phyloP scores from a whole-genome alignment of 2,797 vertebrate genomes.

The Cuculus canorus region DNA sequence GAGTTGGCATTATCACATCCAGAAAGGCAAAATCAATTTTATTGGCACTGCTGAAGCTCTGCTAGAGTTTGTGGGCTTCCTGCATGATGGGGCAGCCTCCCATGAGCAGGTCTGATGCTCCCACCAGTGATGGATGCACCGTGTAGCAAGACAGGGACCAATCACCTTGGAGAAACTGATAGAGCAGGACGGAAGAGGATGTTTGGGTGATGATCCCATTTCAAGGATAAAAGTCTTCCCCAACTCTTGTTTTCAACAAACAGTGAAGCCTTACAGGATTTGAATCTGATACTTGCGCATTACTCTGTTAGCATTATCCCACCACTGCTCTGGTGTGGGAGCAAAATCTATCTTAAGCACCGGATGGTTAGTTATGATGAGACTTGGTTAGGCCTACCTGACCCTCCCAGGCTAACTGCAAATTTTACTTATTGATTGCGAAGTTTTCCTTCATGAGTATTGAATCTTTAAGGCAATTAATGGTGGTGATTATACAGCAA shows the following conservation, averaged over 20 bases:
- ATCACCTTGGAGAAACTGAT: background rate
- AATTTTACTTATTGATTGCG: background rate
- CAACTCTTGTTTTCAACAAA: background rate
- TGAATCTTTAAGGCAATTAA: background rate
- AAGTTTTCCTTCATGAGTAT: background rate
- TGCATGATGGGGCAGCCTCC: background rate
- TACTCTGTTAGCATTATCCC: background rate
- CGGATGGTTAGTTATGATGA: background rate
- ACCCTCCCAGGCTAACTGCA: background rate
- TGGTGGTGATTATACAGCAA: background rate
- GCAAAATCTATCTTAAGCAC: background rate
- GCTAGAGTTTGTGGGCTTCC: background rate
- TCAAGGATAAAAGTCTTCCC: background rate
- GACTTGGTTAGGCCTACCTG: background rate
- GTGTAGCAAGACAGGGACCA: background rate
- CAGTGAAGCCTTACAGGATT: background rate
- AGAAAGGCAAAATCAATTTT: background rate
- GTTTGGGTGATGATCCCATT: background rate
- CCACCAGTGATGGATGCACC: background rate
- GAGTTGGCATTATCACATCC: background rate
- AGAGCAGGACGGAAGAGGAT: background rate
- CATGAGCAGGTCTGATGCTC: background rate
- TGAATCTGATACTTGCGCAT: background rate
- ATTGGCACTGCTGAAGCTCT: background rate
- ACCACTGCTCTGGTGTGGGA: background rate